A percentile compares a stretch with the other conserved stretches of the same genome.
phyloP scores from a whole-genome alignment of 2,113 vertebrate genomes.

The Zosterops borbonicus region DNA sequence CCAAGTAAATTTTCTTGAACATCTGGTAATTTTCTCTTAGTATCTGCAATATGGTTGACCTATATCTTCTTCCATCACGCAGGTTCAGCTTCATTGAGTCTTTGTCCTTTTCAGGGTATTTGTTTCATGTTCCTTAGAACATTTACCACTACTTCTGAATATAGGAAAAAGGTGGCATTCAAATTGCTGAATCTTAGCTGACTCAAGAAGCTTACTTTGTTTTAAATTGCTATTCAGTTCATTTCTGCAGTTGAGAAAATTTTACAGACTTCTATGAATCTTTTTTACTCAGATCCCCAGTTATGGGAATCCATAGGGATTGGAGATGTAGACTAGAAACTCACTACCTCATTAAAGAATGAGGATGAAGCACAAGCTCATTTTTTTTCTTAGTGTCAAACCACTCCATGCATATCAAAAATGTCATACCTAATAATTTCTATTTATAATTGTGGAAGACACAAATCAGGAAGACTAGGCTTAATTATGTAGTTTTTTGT shows the following conservation, averaged over 20 bases:
- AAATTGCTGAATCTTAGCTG: neutral
- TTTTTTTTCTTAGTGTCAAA: neutral
- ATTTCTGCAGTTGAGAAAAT: neutral
- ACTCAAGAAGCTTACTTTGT: neutral
- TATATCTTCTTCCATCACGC: neutral
- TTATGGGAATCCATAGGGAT: neutral
- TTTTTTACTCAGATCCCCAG: neutral
- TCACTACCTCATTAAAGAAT: neutral
- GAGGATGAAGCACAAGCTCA: neutral
- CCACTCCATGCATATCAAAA: neutral
- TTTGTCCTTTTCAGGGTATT: neutral
- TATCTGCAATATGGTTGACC: neutral
- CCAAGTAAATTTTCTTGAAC: neutral
- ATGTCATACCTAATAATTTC: neutral
- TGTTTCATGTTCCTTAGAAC: neutral
- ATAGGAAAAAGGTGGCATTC: neutral
- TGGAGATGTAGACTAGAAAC: neutral
- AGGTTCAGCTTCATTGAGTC: neutral
- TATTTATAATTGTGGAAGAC: neutral
- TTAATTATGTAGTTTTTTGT: neutral
- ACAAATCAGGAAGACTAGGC: neutral
- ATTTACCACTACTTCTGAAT: neutral
- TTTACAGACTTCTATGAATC: neutral
- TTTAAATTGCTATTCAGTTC: neutral
- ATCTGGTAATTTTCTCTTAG: neutral